phyloP scores from a whole-genome alignment of 2,888 invertebrate species.

The Drosophila vallismaia region DNA sequence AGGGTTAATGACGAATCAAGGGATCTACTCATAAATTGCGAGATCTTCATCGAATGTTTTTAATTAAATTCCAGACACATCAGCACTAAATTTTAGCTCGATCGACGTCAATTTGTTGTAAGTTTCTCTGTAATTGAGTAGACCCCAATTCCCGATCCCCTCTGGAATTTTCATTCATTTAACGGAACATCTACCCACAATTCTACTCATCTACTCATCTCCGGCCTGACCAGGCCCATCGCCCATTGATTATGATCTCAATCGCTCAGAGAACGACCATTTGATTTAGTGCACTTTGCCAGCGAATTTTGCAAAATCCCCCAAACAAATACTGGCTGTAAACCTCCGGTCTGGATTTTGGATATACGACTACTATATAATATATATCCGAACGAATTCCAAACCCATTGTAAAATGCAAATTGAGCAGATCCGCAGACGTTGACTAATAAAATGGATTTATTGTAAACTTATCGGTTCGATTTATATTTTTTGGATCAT shows the following conservation, averaged over 20 bases:
- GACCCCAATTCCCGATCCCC: slow-evolving; percentile 26
- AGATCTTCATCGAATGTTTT: slow-evolving; percentile 57
- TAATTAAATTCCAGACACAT: slow-evolving; percentile 76
- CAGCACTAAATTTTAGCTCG: slow-evolving; percentile 44
- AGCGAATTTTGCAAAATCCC: slow-evolving; percentile 44
- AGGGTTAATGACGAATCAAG: slow-evolving; percentile 27
- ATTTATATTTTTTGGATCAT: neutral
- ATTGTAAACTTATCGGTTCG: neutral
- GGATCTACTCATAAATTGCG: slow-evolving; percentile 52
- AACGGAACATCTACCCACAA: slow-evolving; percentile 62
- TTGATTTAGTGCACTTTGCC: slow-evolving; percentile 70
- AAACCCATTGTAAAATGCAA: slow-evolving; percentile 13
- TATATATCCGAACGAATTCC: slow-evolving; percentile 11
- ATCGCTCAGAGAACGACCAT: slow-evolving; percentile 55
- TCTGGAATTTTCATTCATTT: slow-evolving; percentile 74
- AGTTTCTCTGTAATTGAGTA: slow-evolving; percentile 40
- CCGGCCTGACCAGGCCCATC: neutral
- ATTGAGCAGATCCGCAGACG: slow-evolving; percentile 15
- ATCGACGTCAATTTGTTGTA: slow-evolving; percentile 36
- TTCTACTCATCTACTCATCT: neutral
- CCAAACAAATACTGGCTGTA: slow-evolving; percentile 21
- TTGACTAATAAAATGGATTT: neutral
- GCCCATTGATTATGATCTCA: slow-evolving; percentile 65
- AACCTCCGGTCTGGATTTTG: slow-evolving; percentile 17
- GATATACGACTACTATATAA: neutral